Evolutionary conservation across 2,888 invertebrate species (phyloP).

Genomic region (Heliothis peltigera): DNA sequence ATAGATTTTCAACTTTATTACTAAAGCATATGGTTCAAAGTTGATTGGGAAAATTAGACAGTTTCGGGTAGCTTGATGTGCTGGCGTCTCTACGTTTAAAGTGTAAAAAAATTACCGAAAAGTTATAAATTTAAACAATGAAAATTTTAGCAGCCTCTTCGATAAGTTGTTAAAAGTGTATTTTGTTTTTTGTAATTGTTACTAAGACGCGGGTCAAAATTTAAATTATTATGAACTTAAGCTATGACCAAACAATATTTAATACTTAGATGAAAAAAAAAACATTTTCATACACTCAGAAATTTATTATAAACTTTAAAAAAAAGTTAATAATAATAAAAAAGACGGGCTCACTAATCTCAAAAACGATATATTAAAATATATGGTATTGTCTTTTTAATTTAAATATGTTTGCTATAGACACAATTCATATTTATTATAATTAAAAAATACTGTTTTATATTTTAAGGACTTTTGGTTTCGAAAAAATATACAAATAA

Average conservation of each 20-base stretch:
- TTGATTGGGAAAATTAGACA: no score
- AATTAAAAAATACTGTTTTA: neutral
- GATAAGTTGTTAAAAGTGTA: neutral
- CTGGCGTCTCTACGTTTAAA: no score
- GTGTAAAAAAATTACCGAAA: neutral
- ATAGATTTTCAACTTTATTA: no score
- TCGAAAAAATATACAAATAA: neutral
- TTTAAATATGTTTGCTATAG: slow-evolving; percentile 1
- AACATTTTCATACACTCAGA: slow-evolving; percentile 18
- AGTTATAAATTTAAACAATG: no score
- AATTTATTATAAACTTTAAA: slow-evolving; percentile 15
- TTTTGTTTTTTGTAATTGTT: slow-evolving; percentile 4
- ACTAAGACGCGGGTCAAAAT: slow-evolving; percentile 23
- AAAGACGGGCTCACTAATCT: slow-evolving; percentile 37
- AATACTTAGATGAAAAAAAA: slow-evolving; percentile 33
- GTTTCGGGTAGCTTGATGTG: no score
- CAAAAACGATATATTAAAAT: slow-evolving; percentile 17
- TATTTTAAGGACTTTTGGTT: slow-evolving; percentile 12
- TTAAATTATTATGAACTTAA: slow-evolving; percentile 33
- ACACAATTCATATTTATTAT: neutral
- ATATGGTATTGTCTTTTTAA: slow-evolving; percentile 4
- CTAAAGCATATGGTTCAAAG: no score
- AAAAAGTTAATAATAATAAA: slow-evolving; percentile 1
- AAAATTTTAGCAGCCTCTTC: neutral
- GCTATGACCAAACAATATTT: slow-evolving; percentile 52